Base-by-base conservation (phyloP, 2,113 vertebrate genomes). In the Tympanuchus pallidicinctus region DNA sequence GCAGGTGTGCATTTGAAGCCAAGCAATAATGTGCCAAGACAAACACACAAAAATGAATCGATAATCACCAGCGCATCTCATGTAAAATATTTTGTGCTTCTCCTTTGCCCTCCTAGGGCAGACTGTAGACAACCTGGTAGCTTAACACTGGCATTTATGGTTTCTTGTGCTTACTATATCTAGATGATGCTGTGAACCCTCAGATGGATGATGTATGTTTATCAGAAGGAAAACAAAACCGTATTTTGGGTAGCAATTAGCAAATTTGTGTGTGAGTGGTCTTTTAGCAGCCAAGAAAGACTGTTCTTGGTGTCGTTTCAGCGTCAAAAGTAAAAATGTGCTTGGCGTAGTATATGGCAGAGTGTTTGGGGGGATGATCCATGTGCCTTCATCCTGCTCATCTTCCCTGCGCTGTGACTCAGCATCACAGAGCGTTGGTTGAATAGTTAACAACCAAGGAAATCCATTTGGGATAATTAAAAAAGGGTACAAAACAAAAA, bases 1-100 rank as follows among this genome's bases (percentile, higher is more conserved):
- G 89, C 90, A 79, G 89, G 78, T 1, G 1, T 81, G 81, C 34
- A 21, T 94, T 64, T 57, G 66, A 88, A 96, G 90, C 77, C 52
- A 93, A 97, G 96, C 96, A 97, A 97, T 97, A 96, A 96, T 22
- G 18, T 96, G 85, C 89, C 95, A 93, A 94, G 85, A 64, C 9
- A 64, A 84, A 75, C 30, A 48, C 34, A 66, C 22, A 86, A 77
- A 88, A 94, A 63, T 18, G 38, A 88, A 24, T 95, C 1, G 0
- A 86, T 59, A 85, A 90, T 85, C 94, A 97, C 96, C 95, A 98
- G 96, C 93, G 74, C 87, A 66, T 78, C 63, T 82, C 59, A 74
- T 76, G n/a, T 82, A 82, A 87, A 79, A 47, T 70, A 71, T 85
- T 91, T 27, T 79, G 52, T 52, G 21, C 92, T 86, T 84, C 86